Evolutionary conservation across 2,113 vertebrate species (phyloP).

Genomic region (Phylloscopus trochiloides): DNA sequence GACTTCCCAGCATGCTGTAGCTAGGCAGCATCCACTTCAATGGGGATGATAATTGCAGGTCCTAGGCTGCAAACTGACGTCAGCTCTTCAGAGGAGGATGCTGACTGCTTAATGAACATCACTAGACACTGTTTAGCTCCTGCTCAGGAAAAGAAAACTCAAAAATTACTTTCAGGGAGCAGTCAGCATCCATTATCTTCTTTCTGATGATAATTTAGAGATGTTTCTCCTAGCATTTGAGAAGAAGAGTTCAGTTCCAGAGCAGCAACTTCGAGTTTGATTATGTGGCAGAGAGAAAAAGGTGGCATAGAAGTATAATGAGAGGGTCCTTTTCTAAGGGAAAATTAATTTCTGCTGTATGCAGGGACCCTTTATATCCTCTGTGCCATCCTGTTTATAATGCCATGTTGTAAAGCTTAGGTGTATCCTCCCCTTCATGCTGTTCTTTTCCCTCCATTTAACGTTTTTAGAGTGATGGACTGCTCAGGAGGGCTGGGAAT

Average conservation of each 20-base stretch:
- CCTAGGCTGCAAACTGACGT: conserved; percentile 52
- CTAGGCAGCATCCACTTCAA: conserved; percentile 47
- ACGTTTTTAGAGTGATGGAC: background rate
- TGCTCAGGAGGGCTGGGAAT: background rate
- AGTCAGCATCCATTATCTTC: conserved; percentile 23
- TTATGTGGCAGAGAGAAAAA: conserved; percentile 3
- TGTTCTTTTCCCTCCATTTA: background rate
- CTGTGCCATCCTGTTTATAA: background rate
- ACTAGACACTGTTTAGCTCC: conserved; percentile 40
- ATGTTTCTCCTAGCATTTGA: background rate
- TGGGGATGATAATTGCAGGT: conserved; percentile 65
- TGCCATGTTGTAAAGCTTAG: background rate
- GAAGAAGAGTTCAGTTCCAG: background rate
- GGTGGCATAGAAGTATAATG: background rate
- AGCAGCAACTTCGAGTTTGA: background rate
- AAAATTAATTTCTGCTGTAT: conserved; percentile 9
- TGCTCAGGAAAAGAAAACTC: conserved; percentile 13
- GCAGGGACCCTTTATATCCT: background rate
- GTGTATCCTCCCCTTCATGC: background rate
- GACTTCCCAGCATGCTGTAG: conserved; percentile 17
- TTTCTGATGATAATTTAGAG: conserved; percentile 49
- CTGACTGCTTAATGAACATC: conserved; percentile 64
- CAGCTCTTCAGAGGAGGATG: conserved; percentile 53
- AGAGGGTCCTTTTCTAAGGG: background rate
- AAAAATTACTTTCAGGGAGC: conserved; percentile 36